A percentile compares a stretch with the other conserved stretches of the same genome.
phyloP scores from a whole-genome alignment of 1,140 invertebrate species.

The Lucilia sericata region DNA sequence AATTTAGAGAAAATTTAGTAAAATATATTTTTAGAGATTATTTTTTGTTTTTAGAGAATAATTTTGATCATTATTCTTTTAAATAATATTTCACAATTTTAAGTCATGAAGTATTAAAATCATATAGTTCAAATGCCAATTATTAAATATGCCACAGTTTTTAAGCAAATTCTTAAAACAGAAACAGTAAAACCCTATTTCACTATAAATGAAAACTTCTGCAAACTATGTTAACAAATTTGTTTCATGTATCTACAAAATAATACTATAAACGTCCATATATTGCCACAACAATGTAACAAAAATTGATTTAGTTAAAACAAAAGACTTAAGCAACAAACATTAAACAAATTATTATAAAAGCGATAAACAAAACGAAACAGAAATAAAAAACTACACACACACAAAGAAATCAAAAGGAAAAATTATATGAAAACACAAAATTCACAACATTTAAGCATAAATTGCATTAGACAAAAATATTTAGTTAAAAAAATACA shows the following conservation, averaged over 20 bases:
- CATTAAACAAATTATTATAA: slow-evolving; percentile 26
- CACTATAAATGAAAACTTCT: no score
- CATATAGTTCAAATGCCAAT: no score
- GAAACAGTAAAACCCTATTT: no score
- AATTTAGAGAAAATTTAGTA: no score
- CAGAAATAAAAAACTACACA: not conserved
- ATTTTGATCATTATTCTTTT: no score
- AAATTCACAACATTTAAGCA: not conserved
- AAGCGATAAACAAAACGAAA: not conserved
- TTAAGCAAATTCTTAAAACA: no score
- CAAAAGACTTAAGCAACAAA: slow-evolving; percentile 45
- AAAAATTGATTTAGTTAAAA: not conserved
- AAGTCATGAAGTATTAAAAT: no score
- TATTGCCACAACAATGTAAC: not conserved
- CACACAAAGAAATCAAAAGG: not conserved
- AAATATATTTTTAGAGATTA: no score
- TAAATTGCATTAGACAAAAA: slow-evolving; percentile 1
- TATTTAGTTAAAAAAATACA: not conserved
- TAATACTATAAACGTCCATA: not conserved
- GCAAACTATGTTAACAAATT: not conserved
- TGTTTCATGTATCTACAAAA: not conserved
- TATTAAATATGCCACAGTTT: no score
- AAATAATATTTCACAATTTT: no score
- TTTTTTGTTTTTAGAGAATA: no score
- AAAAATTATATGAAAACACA: not conserved